Evolutionary conservation across 1,140 invertebrate genomes (phyloP), one percentile per base, ranked within the genome.

Genomic region (Atta cephalotes): DNA sequence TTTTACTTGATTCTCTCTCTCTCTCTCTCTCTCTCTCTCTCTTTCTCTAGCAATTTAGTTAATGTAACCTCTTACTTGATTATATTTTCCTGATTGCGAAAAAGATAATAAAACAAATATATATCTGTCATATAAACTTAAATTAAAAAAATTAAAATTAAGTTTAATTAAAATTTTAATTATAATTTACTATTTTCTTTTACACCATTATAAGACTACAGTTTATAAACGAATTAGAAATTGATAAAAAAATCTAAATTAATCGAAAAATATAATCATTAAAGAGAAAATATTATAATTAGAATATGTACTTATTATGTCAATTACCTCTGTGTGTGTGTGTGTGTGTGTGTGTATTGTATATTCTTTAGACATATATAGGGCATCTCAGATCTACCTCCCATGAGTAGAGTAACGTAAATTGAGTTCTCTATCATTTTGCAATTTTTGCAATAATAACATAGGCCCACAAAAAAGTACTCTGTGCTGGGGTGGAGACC

Each of bases 301-400:
- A 35, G 21, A 74, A n/a, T 56, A 16, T 35, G 9, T 74, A 35
- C 35, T 74, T 56, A 31, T 58, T 74, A 6, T 74, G n/a, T 21
- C 18, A 74, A n/a, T 74, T 56, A 56, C n/a, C 31, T 16, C 7
- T 51, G 7, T 10, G 7, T 45, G 0, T 45, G 0, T 31, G 28
- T 3, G 53, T 16, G 16, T 3, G 28, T 31, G 28, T 2, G 28
- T 28, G 28, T 28, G 28, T 31, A 3, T 31, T 31, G 2, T 31
- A 2, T 45, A 45, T 45, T 45, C 39, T 53, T 16, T 18, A 9
- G 16, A 65, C 31, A 3, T 4, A 35, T 39, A 39, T 45, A 45
- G 39, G 10, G 9, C 9, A 45, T 12, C 39, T 1, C 39, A 45
- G 39, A 10, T 12, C 2, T 45, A 45, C 2, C 39, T 45, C 10